Evolutionary conservation across 1,140 invertebrate genomes (phyloP), one percentile per base, ranked within the genome.

Genomic region (Diploscapter pachys): DNA sequence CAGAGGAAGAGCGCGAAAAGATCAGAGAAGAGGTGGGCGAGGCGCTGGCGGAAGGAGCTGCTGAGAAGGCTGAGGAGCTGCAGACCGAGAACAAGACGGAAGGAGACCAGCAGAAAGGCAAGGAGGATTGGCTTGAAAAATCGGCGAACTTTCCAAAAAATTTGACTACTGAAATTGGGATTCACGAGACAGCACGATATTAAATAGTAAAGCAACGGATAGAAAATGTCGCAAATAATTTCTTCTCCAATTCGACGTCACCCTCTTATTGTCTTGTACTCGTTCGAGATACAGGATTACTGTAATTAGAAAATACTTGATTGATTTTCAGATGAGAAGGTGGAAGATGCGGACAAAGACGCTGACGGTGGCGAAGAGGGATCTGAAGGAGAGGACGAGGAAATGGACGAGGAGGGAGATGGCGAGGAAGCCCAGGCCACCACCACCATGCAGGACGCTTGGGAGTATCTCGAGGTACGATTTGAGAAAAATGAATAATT

Each of bases 1-100:
- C 31, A 68, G 66, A 68, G 56, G 51, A 8, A 48, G 66, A 68
- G 51, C 53, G 56, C n/a, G 52, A 68, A 52, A 55, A 68, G 5
- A 53, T 68, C 57, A 11, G 57, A 1, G 57, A 59, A 31, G 31
- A 59, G 57, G 57, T 59, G 9, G 57, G 57, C 57, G 57, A 59
- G 57, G 57, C 57, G 9, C 9, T 11, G 9, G 9, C 57, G 57
- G 57, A 59, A 11, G 57, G 31, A 31, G 9, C 57, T 59, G 57
- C 57, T 59, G 57, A 59, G 31, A 11, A 59, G 57, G 57, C 57
- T 59, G 57, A 59, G 57, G 57, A 59, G 9, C 31, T 31, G 9
- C 9, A 59, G 57, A 11, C 57, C 2, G 9, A 11, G 9, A 31
- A 11, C 57, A 59, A 59, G 57, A 11, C 57, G 0, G 57, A 59